Evolutionary conservation across 2,113 vertebrate species (phyloP), one percentile per base, ranked within the genome.

Genomic region (Spermophilus dauricus): DNA sequence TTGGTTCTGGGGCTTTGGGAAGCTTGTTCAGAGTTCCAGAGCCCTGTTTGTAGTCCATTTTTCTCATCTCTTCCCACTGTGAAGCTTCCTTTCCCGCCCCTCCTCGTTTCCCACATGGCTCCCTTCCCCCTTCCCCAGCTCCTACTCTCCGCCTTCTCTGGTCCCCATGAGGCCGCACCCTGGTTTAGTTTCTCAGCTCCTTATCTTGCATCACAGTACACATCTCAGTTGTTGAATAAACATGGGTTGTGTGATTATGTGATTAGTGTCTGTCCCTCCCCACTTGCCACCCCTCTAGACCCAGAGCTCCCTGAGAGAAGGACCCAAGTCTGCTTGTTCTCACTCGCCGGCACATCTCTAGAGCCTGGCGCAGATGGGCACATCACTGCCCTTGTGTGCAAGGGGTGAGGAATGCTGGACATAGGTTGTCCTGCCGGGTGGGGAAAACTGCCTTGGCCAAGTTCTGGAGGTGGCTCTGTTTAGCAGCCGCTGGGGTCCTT

Each of bases 191-290:
- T 48, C n/a, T 28, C 12, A 16, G 22, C 61, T 12, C 63, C 67
- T 1, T 0, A 16, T 14, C 17, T 51, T n/a, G 53, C 11, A 28
- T 24, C 63, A 1, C 3, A 73, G 45, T 34, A 4, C 0, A 0
- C 22, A 12, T 26, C 51, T 73, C 80, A 56, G 2, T 22, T 20
- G 85, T 18, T 58, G 63, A 72, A 30, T 28, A 72, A 61, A 32
- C 18, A 20, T 13, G 14, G 13, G 22, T 53, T 30, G 48, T 67
- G 65, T n/a, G 45, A 56, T 75, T 28, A 37, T 53, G 32, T 84
- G 45, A 73, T 67, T 72, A 72, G 20, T 72, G 13, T 34, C 45
- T 51, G 0, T 7, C 30, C 53, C 37, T 72, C 0, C 32, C 28
- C 61, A 63, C 24, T 34, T n/a, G 56, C 16, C 67, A 18, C 4